phyloP scores from a whole-genome alignment of 2,113 vertebrate genomes.

The Notarius lentiginosus region DNA sequence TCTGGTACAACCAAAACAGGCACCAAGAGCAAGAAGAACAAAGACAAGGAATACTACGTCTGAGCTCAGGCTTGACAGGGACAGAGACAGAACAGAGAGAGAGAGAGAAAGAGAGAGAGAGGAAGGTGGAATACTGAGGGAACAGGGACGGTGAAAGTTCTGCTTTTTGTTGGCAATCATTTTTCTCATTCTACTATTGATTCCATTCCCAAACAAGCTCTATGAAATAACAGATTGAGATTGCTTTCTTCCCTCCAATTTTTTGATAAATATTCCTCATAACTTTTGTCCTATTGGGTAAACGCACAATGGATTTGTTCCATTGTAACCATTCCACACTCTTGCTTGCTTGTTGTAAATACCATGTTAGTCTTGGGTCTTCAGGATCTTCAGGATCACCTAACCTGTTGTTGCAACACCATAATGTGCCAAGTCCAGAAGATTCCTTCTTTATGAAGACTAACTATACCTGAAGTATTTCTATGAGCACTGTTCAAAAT shows the following conservation, averaged over 20 bases:
- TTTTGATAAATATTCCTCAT: slow-evolving; percentile 31
- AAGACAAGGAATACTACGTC: slow-evolving; percentile 95
- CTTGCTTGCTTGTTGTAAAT: slow-evolving; percentile 40
- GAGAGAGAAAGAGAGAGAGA: slow-evolving; percentile 40
- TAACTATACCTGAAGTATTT: slow-evolving; percentile 11
- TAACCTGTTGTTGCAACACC: slow-evolving; percentile 26
- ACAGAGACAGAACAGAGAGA: slow-evolving; percentile 55
- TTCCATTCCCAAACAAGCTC: not conserved
- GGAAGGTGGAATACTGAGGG: slow-evolving; percentile 11
- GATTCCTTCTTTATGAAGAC: slow-evolving; percentile 5
- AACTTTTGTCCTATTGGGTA: slow-evolving; percentile 30
- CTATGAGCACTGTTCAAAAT: slow-evolving; percentile 8
- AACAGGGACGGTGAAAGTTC: not conserved
- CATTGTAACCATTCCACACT: not conserved
- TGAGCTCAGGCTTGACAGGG: slow-evolving; percentile 68
- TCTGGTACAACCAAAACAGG: slow-evolving; percentile 81
- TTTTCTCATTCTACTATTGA: slow-evolving; percentile 18
- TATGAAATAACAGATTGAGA: not conserved
- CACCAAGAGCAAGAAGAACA: slow-evolving; percentile 92
- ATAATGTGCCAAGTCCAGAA: slow-evolving; percentile 21
- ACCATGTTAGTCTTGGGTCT: slow-evolving; percentile 11
- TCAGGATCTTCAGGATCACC: slow-evolving; percentile 19
- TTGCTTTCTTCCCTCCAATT: not conserved
- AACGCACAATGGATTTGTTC: slow-evolving; percentile 16
- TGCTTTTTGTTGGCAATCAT: slow-evolving; percentile 27